These are phyloP conservation scores for Craseonycteris thonglongyai DNA, from an alignment of 2,113 vertebrate species.

Conservation along the genomic window DNA sequence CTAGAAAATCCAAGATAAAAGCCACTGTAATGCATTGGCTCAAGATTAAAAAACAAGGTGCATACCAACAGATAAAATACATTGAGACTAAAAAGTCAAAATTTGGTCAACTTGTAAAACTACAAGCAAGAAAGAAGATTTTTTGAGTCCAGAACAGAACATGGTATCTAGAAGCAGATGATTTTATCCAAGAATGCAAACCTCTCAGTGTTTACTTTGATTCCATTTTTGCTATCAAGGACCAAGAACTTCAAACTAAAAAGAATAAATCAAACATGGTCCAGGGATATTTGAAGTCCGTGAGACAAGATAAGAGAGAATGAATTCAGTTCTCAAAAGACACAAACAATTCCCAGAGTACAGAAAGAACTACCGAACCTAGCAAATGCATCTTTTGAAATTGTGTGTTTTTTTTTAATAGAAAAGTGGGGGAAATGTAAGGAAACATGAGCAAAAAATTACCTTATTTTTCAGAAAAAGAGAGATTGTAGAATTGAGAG, in stretches of 20 bases:
- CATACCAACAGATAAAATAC: neutral
- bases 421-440: neutral
- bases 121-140: neutral
- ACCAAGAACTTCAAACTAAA: conserved; percentile 38
- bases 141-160: neutral
- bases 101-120: neutral
- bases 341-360: conserved; percentile 30
- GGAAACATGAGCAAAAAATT: neutral
- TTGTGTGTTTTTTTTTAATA: neutral
- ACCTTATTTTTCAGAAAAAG: neutral
- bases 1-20: neutral
- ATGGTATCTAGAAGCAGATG: neutral
- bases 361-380: neutral
- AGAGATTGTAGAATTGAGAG: neutral
- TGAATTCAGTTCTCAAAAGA: neutral
- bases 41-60: neutral
- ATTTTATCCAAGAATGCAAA: conserved; percentile 5
- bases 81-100: neutral
- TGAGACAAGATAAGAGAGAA: neutral
- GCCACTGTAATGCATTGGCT: neutral
- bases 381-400: neutral
- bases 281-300: conserved; percentile 21
- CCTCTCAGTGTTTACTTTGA: neutral
- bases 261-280: conserved; percentile 13
- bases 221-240: conserved; percentile 9